A percentile compares a stretch with the other conserved stretches of the same genome.
Evolutionary conservation across 2,113 vertebrate species (phyloP).

Genomic region (Azemiops feae): DNA sequence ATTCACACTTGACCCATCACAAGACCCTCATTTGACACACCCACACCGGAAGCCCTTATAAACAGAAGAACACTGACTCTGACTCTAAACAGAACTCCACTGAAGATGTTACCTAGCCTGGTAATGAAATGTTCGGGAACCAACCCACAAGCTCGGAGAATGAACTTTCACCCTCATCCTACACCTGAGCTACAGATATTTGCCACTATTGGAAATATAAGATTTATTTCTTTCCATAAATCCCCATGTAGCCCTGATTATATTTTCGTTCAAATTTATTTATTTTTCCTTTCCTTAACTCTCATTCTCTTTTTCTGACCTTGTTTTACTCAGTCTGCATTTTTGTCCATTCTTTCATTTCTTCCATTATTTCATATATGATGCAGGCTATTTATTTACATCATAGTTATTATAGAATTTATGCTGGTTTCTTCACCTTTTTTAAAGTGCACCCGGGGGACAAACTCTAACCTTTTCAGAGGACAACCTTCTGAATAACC

Average conservation of each 20-base stretch:
- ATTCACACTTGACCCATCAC: no score
- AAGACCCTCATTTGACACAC: no score
- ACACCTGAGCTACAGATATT: no score
- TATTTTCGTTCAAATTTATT: neutral
- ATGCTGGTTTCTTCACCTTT: neutral
- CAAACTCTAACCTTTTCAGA: neutral
- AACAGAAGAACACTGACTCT: no score
- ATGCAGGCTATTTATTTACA: neutral
- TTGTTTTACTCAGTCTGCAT: neutral
- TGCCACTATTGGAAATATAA: no score
- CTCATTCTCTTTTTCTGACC: neutral
- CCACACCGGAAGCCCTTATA: no score
- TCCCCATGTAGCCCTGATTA: neutral
- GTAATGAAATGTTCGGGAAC: no score
- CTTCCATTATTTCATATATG: neutral
- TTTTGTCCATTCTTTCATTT: neutral
- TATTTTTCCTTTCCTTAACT: neutral
- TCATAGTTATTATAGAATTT: neutral
- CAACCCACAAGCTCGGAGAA: no score
- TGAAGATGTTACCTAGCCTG: no score
- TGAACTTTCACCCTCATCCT: no score
- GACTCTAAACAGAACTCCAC: no score
- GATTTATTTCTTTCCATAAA: neutral
- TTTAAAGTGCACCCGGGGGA: neutral
- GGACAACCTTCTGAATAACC: neutral